Percentiles rank a stretch among this genome's conserved stretches.
Evolutionary conservation across 2,888 invertebrate genomes (phyloP).

Genomic region (Lasius platythorax): DNA sequence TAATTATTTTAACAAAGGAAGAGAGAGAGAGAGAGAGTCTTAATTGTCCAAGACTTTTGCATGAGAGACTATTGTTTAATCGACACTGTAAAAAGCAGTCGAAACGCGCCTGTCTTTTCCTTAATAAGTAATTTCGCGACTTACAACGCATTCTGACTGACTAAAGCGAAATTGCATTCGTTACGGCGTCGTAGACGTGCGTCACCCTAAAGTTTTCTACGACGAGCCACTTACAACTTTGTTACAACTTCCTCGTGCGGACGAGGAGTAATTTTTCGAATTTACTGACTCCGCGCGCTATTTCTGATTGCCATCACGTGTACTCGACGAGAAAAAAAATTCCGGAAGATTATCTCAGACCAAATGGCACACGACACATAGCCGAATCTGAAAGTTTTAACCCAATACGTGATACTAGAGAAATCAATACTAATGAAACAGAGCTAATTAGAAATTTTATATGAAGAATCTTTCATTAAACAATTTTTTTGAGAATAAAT

Average conservation of each 20-base stretch:
- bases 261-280: constrained; percentile 65
- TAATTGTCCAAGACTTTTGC: neutral
- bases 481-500: neutral
- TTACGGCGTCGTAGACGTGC: constrained; percentile 63
- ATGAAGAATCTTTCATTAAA: neutral
- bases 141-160: constrained; percentile 58
- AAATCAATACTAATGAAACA: neutral
- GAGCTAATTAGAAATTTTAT: constrained; percentile 4
- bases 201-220: constrained; percentile 67
- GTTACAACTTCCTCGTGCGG: constrained; percentile 68
- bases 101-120: constrained; percentile 45
- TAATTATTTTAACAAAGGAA: neutral
- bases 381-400: constrained; percentile 32
- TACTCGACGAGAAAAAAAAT: constrained; percentile 33
- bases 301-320: constrained; percentile 44
- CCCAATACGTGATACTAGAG: neutral
- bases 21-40: neutral
- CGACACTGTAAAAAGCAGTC: neutral
- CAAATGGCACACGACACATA: constrained; percentile 10
- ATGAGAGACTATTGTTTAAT: neutral
- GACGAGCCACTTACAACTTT: constrained; percentile 71
- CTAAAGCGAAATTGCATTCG: constrained; percentile 72
- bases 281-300: constrained; percentile 55
- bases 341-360: constrained; percentile 36
- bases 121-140: constrained; percentile 68